Evolutionary conservation across 2,888 invertebrate genomes (phyloP), one percentile per base, ranked within the genome.

Genomic region (Yponomeuta sedellus): DNA sequence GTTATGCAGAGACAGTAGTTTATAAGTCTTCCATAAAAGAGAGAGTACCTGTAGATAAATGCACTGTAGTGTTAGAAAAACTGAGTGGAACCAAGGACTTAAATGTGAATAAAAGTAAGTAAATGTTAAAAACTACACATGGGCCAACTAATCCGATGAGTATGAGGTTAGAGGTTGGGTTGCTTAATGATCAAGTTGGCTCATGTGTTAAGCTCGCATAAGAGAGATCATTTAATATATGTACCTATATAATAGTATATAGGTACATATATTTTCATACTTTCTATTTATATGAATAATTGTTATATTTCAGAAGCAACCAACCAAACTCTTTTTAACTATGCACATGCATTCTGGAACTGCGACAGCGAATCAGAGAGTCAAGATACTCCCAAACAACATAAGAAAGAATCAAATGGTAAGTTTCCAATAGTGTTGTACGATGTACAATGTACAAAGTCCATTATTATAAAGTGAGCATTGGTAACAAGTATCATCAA

Each of bases 341-440:
- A 65, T 19, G 65, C 65, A 39, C 65, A 65, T 59, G n/a, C 19
- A 39, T 65, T 65, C 22, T 65, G 65, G 65, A 39, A 65, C 20
- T 59, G 59, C 16, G 65, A 65, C 25, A 65, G 65, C 22, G 65
- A 65, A n/a, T 59, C 65, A 10, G 65, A 65, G n/a, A n/a, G 39
- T 19, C 20, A 10, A 39, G 59, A 59, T 8, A 19, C 59, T 20
- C 65, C 65, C 10, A 65, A 34, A 12, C 34, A 20, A 40, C 20
- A 57, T 6, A 59, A 65, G 22, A 34, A 34, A 34, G 39, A 65
- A 40, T 59, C 28, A 1, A 19, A 28, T 64, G 58, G 64, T 64
- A 64, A 64, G 52, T 64, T 63, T 63, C 12, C 62, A 39, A 39
- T 2, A 16, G 12, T 8, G 34, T n/a, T 34, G 2, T 40, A 40